Evolutionary conservation across 2,888 invertebrate genomes (phyloP).

Genomic region (Conistra vaccinii): DNA sequence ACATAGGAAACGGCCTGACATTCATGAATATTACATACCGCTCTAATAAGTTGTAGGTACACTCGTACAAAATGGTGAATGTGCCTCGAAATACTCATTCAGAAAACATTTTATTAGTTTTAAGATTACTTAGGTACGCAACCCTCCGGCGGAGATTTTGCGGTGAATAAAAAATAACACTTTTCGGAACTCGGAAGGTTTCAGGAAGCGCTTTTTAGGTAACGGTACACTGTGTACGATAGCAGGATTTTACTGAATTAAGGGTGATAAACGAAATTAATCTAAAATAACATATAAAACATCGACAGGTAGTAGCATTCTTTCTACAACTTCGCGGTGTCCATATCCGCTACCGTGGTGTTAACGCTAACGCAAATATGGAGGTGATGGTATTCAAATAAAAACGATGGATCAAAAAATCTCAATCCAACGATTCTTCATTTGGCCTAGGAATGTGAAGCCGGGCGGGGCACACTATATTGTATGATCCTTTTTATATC

Average conservation of each 20-base stretch:
- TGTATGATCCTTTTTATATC: slow-evolving; percentile 18
- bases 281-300: background rate
- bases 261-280: background rate
- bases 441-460: slow-evolving; percentile 2
- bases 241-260: slow-evolving; percentile 7
- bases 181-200: slow-evolving; percentile 16
- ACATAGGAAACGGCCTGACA: slow-evolving; percentile 27
- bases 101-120: slow-evolving; percentile 43
- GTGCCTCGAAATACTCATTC: slow-evolving; percentile 14
- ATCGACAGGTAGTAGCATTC: background rate
- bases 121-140: slow-evolving; percentile 27
- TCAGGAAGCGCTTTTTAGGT: slow-evolving; percentile 14
- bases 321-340: background rate
- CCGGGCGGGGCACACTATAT: slow-evolving; percentile 11
- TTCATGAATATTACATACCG: slow-evolving; percentile 49
- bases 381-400: slow-evolving; percentile 8
- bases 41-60: slow-evolving; percentile 19
- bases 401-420: slow-evolving; percentile 4
- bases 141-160: slow-evolving; percentile 13
- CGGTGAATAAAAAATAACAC: slow-evolving; percentile 39
- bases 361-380: slow-evolving; percentile 5
- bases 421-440: slow-evolving; percentile 8
- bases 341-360: background rate
- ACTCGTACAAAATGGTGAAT: slow-evolving; percentile 15
- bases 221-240: slow-evolving; percentile 8